Evolutionary conservation across 2,113 vertebrate species (phyloP), one percentile per base, ranked within the genome.

Genomic region (Zosterops lateralis): DNA sequence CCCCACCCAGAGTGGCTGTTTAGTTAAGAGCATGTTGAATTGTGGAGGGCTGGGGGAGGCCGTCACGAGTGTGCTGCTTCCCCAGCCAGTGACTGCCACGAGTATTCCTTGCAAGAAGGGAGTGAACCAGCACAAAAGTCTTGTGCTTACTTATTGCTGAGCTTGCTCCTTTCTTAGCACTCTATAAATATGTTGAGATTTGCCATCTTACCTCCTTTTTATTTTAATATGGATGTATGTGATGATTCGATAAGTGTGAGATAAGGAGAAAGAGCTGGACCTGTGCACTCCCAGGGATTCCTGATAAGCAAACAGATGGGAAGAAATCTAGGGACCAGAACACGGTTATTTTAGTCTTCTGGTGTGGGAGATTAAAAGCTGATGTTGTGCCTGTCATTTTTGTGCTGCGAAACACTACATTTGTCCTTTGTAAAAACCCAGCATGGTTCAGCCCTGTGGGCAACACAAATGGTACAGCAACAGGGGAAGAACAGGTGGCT

Each of bases 41-140:
- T 14, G 38, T 8, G 51, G 60, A 87, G 51, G 36, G 24, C 9
- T 36, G 11, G 70, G 25, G 21, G 58, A 60, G 44, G 53, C 38
- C 0, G 0, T 42, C 58, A 61, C 0, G 0, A 53, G 32, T 19
- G 24, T 40, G 42, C 32, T 64, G 58, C 40, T 76, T 67, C 13
- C 12, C 22, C 34, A 58, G 53, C 38, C 10, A 4, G 38, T 18
- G 19, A 25, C 29, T 10, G 47, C 66, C 31, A 14, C 0, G 7
- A 17, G 42, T 16, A 25, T 25, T 77, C 50, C 77, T 44, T 68
- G 50, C 64, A 56, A 58, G 20, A 29, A 20, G 36, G 48, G 47
- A 74, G 42, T 57, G 36, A 70, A 61, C 36, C 57, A 75, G 36
- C 45, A 47, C 1, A 0, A 5, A 58, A 38, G 20, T 32, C 66